phyloP scores from a whole-genome alignment of 2,888 invertebrate genomes.

The Melolontha melolontha region DNA sequence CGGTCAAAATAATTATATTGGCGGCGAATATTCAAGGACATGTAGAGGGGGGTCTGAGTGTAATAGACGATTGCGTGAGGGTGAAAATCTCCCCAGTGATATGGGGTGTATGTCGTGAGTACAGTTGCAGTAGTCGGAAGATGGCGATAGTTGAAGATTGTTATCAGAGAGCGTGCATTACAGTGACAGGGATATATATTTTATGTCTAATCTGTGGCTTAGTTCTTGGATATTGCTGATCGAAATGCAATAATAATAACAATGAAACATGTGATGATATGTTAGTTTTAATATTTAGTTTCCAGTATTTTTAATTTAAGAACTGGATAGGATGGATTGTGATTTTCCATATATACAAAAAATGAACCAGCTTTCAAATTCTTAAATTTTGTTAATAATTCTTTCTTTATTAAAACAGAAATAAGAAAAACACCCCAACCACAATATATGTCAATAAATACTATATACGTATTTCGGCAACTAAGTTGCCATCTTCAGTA shows the following conservation, averaged over 20 bases:
- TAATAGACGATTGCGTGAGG: slow-evolving; percentile 44
- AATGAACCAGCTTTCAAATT: too few species aligned
- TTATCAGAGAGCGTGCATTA: slow-evolving; percentile 56
- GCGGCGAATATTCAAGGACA: slow-evolving; percentile 50
- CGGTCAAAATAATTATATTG: slow-evolving; percentile 61
- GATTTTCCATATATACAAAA: too few species aligned
- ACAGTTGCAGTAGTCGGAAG: slow-evolving; percentile 30
- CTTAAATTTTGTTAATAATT: too few species aligned
- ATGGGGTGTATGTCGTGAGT: slow-evolving; percentile 48
- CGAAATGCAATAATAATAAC: slow-evolving; percentile 17
- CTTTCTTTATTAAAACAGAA: too few species aligned
- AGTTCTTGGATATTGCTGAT: slow-evolving; percentile 48
- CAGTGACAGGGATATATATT: slow-evolving; percentile 56
- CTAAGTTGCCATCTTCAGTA: too few species aligned
- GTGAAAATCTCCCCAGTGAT: slow-evolving; percentile 46
- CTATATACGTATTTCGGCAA: too few species aligned
- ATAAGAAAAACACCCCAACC: too few species aligned
- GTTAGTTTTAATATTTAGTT: too few species aligned
- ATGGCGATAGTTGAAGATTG: slow-evolving; percentile 51
- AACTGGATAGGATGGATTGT: too few species aligned
- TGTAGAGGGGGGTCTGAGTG: slow-evolving; percentile 46
- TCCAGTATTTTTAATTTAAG: too few species aligned
- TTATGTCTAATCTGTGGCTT: slow-evolving; percentile 56
- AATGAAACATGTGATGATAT: too few species aligned
- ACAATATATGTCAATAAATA: too few species aligned